phyloP scores from a whole-genome alignment of 2,888 invertebrate species.

The Parnassius apollo region DNA sequence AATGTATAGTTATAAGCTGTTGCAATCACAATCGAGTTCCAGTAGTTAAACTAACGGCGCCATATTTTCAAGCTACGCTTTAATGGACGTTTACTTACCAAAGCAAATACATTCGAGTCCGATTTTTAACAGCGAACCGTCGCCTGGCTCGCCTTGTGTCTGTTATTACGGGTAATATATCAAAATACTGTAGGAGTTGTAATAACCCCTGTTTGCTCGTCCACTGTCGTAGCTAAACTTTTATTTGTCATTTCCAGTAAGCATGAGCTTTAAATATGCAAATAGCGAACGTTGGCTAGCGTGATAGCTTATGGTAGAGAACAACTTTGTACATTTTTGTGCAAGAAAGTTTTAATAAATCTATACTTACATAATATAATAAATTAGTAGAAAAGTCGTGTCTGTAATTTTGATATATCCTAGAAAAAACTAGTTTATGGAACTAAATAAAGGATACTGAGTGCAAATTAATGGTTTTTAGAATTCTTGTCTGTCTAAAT shows the following conservation, averaged over 20 bases:
- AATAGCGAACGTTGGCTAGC: conserved; percentile 31
- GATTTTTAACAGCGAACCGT: conserved; percentile 69
- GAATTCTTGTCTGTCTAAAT: too few relatives aligned
- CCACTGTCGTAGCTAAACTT: conserved; percentile 36
- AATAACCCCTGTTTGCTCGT: conserved; percentile 62
- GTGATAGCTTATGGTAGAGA: conserved; percentile 3
- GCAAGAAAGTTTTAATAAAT: too few relatives aligned
- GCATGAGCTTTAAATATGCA: conserved; percentile 35
- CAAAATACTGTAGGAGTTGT: conserved; percentile 72
- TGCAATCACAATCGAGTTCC: conserved; percentile 12
- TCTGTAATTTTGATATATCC: too few relatives aligned
- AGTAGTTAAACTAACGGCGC: conserved; percentile 6
- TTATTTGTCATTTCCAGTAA: conserved; percentile 34
- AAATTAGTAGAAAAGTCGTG: too few relatives aligned
- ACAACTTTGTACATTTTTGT: too few relatives aligned
- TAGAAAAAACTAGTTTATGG: too few relatives aligned
- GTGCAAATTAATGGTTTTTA: too few relatives aligned
- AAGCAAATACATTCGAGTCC: conserved; percentile 61
- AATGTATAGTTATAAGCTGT: too few relatives aligned
- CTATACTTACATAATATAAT: too few relatives aligned
- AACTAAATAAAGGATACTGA: too few relatives aligned
- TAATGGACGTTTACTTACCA: conserved; percentile 53
- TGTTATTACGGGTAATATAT: conserved; percentile 77
- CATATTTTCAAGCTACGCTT: conserved; percentile 31
- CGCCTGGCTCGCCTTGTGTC: conserved; percentile 43